Evolutionary conservation across 2,888 invertebrate species (phyloP).

Genomic region (Diloba caeruleocephala): DNA sequence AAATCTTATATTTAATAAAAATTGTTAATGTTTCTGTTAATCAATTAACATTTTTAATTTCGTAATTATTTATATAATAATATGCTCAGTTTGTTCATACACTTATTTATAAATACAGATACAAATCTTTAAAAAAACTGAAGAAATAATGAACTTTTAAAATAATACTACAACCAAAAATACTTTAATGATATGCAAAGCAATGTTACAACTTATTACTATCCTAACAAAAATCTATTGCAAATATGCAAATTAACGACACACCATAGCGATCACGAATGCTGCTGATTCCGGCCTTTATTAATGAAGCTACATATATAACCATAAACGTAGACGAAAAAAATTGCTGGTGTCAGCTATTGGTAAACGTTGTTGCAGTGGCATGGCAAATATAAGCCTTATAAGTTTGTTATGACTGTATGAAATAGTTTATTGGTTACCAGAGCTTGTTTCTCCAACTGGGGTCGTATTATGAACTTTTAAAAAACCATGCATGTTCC

Average conservation of each 20-base stretch:
- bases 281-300: no score
- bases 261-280: constrained; percentile 7
- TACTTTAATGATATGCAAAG: constrained; percentile 68
- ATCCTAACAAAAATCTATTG: constrained; percentile 41
- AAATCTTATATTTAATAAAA: constrained; percentile 26
- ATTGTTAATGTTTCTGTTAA: constrained; percentile 15
- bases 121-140: constrained; percentile 42
- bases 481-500: no score
- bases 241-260: constrained; percentile 14
- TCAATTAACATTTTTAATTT: constrained; percentile 17
- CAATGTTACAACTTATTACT: constrained; percentile 55
- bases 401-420: constrained; percentile 43
- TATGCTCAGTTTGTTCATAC: constrained; percentile 49
- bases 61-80: constrained; percentile 27
- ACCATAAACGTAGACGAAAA: constrained; percentile 2
- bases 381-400: constrained; percentile 7
- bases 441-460: constrained; percentile 21
- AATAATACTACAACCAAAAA: constrained; percentile 60
- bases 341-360: neutral
- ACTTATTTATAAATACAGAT: constrained; percentile 38
- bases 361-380: constrained; percentile 2
- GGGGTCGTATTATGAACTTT: no score
- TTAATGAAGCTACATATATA: no score
- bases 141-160: constrained; percentile 50
- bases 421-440: constrained; percentile 22